Conservation (phyloP, 2,797 vertebrate genomes). For the Aselliscus stoliczkanus region DNA sequence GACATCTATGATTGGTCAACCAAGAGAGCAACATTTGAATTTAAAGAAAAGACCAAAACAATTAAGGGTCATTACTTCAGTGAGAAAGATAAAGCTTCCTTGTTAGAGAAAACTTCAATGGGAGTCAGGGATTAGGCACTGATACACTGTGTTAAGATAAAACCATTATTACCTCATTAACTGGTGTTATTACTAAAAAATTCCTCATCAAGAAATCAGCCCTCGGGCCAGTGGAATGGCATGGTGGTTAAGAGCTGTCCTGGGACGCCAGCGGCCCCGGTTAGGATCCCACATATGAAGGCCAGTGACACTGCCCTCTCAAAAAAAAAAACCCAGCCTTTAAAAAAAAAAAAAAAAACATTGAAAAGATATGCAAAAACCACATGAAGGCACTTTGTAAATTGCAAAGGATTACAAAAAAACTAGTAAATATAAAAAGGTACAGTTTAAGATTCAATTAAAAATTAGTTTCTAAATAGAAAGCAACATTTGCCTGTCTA, state of each 20-base stretch:
- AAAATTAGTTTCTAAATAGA: background rate
- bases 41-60: conserved; percentile 20
- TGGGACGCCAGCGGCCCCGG: no score
- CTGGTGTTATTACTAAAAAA: background rate
- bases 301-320: no score
- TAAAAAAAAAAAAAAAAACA: conserved; percentile 8
- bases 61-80: background rate
- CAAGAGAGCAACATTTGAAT: conserved; percentile 40
- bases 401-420: background rate
- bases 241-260: no score
- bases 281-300: no score
- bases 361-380: background rate
- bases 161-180: background rate
- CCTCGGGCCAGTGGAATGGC: no score
- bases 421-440: background rate
- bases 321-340: no score
- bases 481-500: background rate
- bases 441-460: background rate
- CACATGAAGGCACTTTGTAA: background rate
- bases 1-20: conserved; percentile 25
- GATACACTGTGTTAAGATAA: background rate
- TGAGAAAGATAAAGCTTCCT: conserved; percentile 32
- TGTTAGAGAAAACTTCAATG: background rate
- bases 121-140: conserved; percentile 3
- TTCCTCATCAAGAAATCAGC: background rate